phyloP scores from a whole-genome alignment of 2,113 vertebrate species.

The Phalacrocorax pelagicus region DNA sequence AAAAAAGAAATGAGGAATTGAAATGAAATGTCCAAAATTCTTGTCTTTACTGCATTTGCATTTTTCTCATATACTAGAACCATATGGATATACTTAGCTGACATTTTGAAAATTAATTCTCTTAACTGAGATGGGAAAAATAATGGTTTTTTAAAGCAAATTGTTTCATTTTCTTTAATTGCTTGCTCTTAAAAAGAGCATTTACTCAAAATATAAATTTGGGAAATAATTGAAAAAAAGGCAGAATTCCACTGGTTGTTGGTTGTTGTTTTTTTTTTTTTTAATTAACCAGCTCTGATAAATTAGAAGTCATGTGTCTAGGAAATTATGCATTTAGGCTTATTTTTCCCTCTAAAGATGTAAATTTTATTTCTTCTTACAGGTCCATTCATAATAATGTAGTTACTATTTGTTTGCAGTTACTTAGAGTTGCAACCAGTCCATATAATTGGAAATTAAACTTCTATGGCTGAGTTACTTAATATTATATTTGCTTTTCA shows the following conservation, averaged over 20 bases:
- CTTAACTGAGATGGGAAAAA: neutral
- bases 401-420: neutral
- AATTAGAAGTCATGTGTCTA: neutral
- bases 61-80: neutral
- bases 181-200: neutral
- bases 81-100: neutral
- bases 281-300: neutral
- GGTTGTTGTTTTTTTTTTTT: too few relatives aligned
- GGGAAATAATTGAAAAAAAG: neutral
- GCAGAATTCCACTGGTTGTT: neutral
- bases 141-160: neutral
- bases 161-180: neutral
- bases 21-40: neutral
- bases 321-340: neutral
- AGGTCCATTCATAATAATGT: neutral
- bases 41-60: neutral
- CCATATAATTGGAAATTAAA: neutral
- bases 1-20: neutral
- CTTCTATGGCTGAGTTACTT: neutral
- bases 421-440: fast-evolving
- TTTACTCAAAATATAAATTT: too few relatives aligned
- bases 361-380: neutral
- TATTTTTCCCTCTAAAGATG: neutral
- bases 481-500: neutral
- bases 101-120: neutral